Conservation (phyloP, 1,140 invertebrate species). For the Anoplophora glabripennis region DNA sequence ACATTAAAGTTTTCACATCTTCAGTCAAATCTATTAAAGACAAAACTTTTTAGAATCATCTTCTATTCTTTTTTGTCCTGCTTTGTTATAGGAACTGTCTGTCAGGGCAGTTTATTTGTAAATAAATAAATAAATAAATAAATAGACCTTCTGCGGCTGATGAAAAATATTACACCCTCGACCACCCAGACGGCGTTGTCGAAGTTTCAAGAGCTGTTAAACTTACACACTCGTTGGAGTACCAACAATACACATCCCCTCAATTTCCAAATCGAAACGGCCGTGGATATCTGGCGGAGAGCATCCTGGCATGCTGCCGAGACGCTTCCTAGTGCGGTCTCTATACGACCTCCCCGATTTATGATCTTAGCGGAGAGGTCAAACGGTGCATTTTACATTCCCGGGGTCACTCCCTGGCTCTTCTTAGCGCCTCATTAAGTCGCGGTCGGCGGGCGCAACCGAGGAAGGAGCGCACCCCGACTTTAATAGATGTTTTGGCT, state of each 20-base stretch:
- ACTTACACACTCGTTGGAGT: slow-evolving; percentile 18
- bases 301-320: slow-evolving; percentile 35
- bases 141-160: too few relatives aligned
- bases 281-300: slow-evolving; percentile 25
- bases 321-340: slow-evolving; percentile 33
- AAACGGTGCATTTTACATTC: slow-evolving; percentile 32
- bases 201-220: slow-evolving; percentile 27
- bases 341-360: slow-evolving; percentile 31
- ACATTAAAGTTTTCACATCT: too few relatives aligned
- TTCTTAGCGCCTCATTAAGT: slow-evolving; percentile 39
- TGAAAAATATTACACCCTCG: background rate
- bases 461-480: slow-evolving; percentile 23
- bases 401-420: slow-evolving; percentile 25
- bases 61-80: too few relatives aligned
- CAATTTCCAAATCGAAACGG: slow-evolving; percentile 27
- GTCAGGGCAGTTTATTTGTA: too few relatives aligned
- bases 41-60: too few relatives aligned
- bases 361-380: slow-evolving; percentile 30
- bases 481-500: slow-evolving; percentile 31
- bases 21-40: too few relatives aligned
- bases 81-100: too few relatives aligned
- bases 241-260: slow-evolving; percentile 7
- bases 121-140: too few relatives aligned
- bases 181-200: slow-evolving; percentile 1
- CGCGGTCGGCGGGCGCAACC: slow-evolving; percentile 25